Base-by-base conservation (phyloP, 2,888 invertebrate species). In the Steinernema scapterisci region DNA sequence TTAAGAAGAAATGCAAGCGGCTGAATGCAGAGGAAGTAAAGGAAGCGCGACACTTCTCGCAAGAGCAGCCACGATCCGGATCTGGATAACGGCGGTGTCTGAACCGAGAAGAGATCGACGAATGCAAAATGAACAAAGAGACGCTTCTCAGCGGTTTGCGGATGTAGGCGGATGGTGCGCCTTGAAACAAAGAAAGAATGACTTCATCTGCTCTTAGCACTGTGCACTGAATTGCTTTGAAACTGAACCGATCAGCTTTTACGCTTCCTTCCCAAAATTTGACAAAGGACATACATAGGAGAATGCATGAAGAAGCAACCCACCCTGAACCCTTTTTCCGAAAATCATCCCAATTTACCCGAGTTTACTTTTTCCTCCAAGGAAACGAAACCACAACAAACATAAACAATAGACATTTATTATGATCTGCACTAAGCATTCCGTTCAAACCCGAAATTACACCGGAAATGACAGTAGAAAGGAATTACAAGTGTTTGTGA, bases 371-470 rank as follows among this genome's bases (percentile, higher is more conserved):
- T n/a, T n/a, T n/a, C n/a, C n/a, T n/a, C n/a, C n/a, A n/a, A n/a
- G n/a, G n/a, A n/a, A n/a, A n/a, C n/a, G n/a, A n/a, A n/a, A n/a
- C n/a, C n/a, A n/a, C n/a, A n/a, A n/a, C n/a, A n/a, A n/a, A n/a
- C 19, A n/a, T 3, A 16, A 16, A 19, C 48, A 48, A 48, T 44
- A 16, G 13, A 48, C 19, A n/a, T 48, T 16, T n/a, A 19, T 48
- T 48, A 19, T n/a, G 48, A 48, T 48, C 19, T 48, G 48, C 5
- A 48, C 16, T 48, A 19, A 48, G 19, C 48, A 11, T 63, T 63
- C 27, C 63, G 63, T 63, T 63, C 63, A 31, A 25, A 63, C 63
- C 63, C 63, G 63, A 63, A 27, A 25, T 13, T 31, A 31, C 63
- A 63, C 63, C 63, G 63, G 63, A 63, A 63, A 63, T 31, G 23